These are phyloP conservation scores for Oceanites oceanicus DNA, from an alignment of 2,113 vertebrate genomes.

Conservation along the genomic window DNA sequence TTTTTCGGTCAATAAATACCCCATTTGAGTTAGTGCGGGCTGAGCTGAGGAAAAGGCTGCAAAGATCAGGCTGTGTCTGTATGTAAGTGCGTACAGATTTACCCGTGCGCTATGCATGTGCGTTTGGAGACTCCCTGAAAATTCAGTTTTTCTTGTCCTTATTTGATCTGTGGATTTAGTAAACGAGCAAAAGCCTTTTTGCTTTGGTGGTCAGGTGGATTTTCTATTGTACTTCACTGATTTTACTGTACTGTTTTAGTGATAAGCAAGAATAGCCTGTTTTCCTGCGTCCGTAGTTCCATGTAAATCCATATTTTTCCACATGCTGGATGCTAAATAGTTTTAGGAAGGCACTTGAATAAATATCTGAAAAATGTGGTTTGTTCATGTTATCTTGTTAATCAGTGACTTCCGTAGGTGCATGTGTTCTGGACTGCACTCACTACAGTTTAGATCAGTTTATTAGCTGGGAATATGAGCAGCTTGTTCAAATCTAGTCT, in stretches of 20 bases:
- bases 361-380: conserved; percentile 50
- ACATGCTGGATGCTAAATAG: conserved; percentile 43
- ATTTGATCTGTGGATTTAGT: conserved; percentile 23
- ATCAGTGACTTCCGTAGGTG: conserved; percentile 26
- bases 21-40: background rate
- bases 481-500: background rate
- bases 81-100: background rate
- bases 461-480: background rate
- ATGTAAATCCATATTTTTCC: conserved; percentile 45
- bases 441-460: background rate
- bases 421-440: background rate
- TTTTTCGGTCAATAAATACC: background rate
- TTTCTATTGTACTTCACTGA: conserved; percentile 33
- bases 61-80: background rate
- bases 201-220: conserved; percentile 3
- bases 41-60: background rate
- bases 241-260: background rate
- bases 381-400: conserved; percentile 55
- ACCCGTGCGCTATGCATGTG: rapidly evolving
- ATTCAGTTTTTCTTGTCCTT: background rate
- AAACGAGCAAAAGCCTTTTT: conserved; percentile 14
- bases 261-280: conserved; percentile 46
- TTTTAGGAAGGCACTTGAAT: conserved; percentile 62
- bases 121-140: background rate
- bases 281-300: conserved; percentile 14